These are phyloP conservation scores for Scophthalmus maximus DNA, from an alignment of 2,113 vertebrate genomes.

Conservation along the genomic window DNA sequence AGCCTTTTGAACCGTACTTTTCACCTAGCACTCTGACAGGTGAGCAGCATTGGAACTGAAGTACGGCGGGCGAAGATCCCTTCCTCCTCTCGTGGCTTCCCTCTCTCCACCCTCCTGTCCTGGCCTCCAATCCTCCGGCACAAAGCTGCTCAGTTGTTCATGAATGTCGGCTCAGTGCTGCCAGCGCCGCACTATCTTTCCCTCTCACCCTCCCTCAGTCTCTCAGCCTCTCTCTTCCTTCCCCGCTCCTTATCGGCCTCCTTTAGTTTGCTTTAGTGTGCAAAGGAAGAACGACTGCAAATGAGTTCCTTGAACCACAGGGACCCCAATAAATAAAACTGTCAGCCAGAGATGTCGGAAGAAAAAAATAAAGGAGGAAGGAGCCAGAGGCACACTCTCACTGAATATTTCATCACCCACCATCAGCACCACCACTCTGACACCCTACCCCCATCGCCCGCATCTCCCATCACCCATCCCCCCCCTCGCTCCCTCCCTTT, in stretches of 20 bases:
- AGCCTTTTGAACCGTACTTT: constrained; percentile 54
- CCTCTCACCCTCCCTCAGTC: constrained; percentile 45
- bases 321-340: constrained; percentile 85
- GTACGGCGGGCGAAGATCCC: constrained; percentile 34
- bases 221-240: constrained; percentile 55
- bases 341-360: constrained; percentile 80
- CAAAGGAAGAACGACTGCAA: constrained; percentile 83
- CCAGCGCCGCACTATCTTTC: constrained; percentile 54
- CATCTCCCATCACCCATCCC: constrained; percentile 45
- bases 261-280: constrained; percentile 75
- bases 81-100: constrained; percentile 56
- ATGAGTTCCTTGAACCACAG: constrained; percentile 86
- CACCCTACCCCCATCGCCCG: constrained; percentile 74
- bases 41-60: constrained; percentile 49
- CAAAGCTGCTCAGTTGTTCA: constrained; percentile 76
- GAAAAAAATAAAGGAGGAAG: constrained; percentile 53
- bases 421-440: constrained; percentile 68
- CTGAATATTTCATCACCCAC: constrained; percentile 87
- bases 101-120: constrained; percentile 60
- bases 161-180: constrained; percentile 77
- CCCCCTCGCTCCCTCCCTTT: constrained; percentile 53
- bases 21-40: constrained; percentile 49
- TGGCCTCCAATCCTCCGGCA: constrained; percentile 61
- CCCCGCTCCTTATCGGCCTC: constrained; percentile 72
- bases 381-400: constrained; percentile 81